Percentiles rank a stretch among this genome's conserved stretches.
Evolutionary conservation across 2,888 invertebrate genomes (phyloP).

Genomic region (Margaritifera margaritifera): DNA sequence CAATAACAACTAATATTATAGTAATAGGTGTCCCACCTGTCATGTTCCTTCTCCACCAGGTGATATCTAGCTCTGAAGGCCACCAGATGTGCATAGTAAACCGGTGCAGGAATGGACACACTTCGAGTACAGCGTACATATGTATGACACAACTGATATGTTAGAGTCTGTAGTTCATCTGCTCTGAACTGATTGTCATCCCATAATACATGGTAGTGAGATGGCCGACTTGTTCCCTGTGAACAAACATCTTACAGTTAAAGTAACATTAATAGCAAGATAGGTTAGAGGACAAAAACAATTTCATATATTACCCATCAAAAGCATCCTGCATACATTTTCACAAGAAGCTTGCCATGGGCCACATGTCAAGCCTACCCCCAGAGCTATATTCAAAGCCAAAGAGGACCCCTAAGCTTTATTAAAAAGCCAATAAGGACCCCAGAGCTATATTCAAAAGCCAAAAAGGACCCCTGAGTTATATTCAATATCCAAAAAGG

Average conservation of each 20-base stretch:
- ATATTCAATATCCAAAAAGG: too few relatives aligned
- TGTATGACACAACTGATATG: conserved; percentile 99
- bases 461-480: too few relatives aligned
- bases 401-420: too few relatives aligned
- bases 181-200: conserved; percentile 99
- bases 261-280: too few relatives aligned
- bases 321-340: not conserved
- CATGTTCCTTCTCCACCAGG: conserved; percentile 98
- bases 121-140: conserved; percentile 99
- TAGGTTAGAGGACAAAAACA: not conserved
- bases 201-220: conserved; percentile 99
- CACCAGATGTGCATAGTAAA: conserved; percentile 90
- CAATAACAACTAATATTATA: too few relatives aligned
- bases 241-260: not conserved
- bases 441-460: too few relatives aligned
- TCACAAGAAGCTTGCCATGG: too few relatives aligned
- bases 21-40: conserved; percentile 78
- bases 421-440: too few relatives aligned
- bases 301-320: not conserved
- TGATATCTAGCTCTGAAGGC: conserved; percentile 99
- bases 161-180: conserved; percentile 98
- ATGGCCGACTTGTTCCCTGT: conserved; percentile 97
- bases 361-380: not conserved
- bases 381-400: too few relatives aligned
- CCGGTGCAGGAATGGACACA: conserved; percentile 93